phyloP scores from a whole-genome alignment of 1,140 invertebrate genomes.

The Matsumurasca onukii region DNA sequence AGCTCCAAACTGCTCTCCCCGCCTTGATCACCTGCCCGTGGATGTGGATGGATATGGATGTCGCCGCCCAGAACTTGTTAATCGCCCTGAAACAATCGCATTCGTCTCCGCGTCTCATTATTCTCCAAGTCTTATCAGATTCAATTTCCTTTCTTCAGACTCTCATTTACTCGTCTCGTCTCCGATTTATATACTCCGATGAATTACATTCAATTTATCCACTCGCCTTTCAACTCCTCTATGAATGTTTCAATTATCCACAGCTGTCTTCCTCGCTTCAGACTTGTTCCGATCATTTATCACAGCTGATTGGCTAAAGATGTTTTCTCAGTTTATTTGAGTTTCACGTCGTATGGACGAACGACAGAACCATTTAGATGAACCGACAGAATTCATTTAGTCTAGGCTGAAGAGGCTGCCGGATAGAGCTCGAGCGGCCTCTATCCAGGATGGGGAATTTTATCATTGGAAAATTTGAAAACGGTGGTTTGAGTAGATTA shows the following conservation, averaged over 20 bases:
- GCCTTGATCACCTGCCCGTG: not conserved
- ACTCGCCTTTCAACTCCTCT: not conserved
- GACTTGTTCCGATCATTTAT: too few relatives aligned
- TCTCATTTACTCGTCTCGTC: slow-evolving; percentile 20
- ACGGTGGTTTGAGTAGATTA: too few relatives aligned
- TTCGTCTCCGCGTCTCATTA: slow-evolving; percentile 11
- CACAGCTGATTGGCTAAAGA: too few relatives aligned
- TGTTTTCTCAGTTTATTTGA: too few relatives aligned
- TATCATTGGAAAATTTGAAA: too few relatives aligned
- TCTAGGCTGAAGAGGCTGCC: too few relatives aligned
- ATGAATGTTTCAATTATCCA: slow-evolving; percentile 1
- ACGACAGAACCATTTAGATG: too few relatives aligned
- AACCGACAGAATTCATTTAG: too few relatives aligned
- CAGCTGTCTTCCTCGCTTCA: not conserved
- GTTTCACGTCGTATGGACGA: too few relatives aligned
- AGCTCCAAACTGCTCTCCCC: not conserved
- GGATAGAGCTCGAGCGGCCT: too few relatives aligned
- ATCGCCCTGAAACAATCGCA: slow-evolving; percentile 14
- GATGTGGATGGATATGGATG: not conserved
- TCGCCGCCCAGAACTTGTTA: slow-evolving; percentile 17
- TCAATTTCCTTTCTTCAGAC: slow-evolving; percentile 22
- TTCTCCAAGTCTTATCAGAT: slow-evolving; percentile 18
- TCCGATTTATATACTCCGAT: slow-evolving; percentile 17
- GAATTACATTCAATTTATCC: slow-evolving; percentile 23
- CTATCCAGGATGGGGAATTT: too few relatives aligned